phyloP scores from a whole-genome alignment of 2,888 invertebrate species.

The Pseudolycoriella hygida region DNA sequence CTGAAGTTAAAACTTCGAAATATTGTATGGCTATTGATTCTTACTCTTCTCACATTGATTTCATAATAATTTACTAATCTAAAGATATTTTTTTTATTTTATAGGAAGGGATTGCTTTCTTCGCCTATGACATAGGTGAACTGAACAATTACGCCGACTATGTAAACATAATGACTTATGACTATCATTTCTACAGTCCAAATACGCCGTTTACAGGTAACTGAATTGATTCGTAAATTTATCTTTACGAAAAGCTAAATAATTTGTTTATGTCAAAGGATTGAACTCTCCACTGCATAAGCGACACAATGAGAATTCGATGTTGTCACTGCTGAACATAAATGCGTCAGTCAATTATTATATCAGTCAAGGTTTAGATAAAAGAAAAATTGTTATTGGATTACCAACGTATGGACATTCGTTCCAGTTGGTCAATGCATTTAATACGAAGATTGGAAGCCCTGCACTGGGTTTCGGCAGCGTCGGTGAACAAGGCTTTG shows the following conservation, averaged over 20 bases:
- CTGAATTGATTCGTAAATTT: too few relatives aligned
- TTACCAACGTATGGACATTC: slow-evolving; percentile 65
- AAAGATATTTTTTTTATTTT: too few relatives aligned
- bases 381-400: slow-evolving; percentile 62
- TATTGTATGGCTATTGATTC: too few relatives aligned
- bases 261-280: slow-evolving; percentile 31
- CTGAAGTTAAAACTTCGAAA: too few relatives aligned
- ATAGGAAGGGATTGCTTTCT: slow-evolving; percentile 45
- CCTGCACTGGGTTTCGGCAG: slow-evolving; percentile 52
- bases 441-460: slow-evolving; percentile 47
- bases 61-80: too few relatives aligned
- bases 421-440: slow-evolving; percentile 37
- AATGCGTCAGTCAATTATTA: slow-evolving; percentile 71
- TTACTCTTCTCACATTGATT: too few relatives aligned
- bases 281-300: slow-evolving; percentile 66
- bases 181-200: slow-evolving; percentile 63
- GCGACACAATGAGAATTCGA: slow-evolving; percentile 38
- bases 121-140: slow-evolving; percentile 60
- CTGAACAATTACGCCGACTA: slow-evolving; percentile 68
- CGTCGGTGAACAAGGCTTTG: slow-evolving; percentile 51
- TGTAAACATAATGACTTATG: slow-evolving; percentile 83
- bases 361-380: slow-evolving; percentile 53
- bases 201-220: slow-evolving; percentile 59
- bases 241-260: neutral
- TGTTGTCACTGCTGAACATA: slow-evolving; percentile 54